Evolutionary conservation across 2,888 invertebrate genomes (phyloP).

Genomic region (Phasia obesa): DNA sequence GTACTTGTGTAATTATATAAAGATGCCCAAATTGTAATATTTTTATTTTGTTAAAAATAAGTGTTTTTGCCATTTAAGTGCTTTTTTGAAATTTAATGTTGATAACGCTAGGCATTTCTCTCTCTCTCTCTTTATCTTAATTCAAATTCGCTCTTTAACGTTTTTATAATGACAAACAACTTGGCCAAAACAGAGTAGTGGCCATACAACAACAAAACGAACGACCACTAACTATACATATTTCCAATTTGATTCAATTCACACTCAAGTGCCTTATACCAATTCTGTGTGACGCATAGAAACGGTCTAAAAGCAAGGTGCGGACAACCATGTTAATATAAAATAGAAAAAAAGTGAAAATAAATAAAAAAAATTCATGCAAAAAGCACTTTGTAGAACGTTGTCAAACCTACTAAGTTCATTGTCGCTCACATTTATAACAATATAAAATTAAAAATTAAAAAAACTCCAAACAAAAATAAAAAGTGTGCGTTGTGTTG

Average conservation of each 20-base stretch:
- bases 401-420: slow-evolving; percentile 55
- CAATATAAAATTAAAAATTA: slow-evolving; percentile 40
- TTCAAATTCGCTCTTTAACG: slow-evolving; percentile 29
- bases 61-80: slow-evolving; percentile 9
- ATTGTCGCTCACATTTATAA: slow-evolving; percentile 55
- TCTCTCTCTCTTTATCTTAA: slow-evolving; percentile 13
- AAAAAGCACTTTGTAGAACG: slow-evolving; percentile 34
- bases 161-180: slow-evolving; percentile 57
- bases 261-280: slow-evolving; percentile 68
- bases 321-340: slow-evolving; percentile 58
- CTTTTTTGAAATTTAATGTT: slow-evolving; percentile 26
- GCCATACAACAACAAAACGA: slow-evolving; percentile 45
- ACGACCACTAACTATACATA: slow-evolving; percentile 61
- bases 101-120: slow-evolving; percentile 30
- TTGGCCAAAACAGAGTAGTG: slow-evolving; percentile 65
- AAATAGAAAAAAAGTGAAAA: slow-evolving; percentile 28
- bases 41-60: too few species aligned
- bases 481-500: slow-evolving; percentile 27
- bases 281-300: slow-evolving; percentile 64
- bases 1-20: too few species aligned
- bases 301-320: slow-evolving; percentile 59
- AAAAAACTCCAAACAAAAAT: slow-evolving; percentile 54
- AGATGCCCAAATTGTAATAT: too few species aligned
- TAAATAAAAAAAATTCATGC: slow-evolving; percentile 17
- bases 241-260: slow-evolving; percentile 61